Base-by-base conservation (phyloP, 2,113 vertebrate genomes). In the Oxygymnocypris stewartii region DNA sequence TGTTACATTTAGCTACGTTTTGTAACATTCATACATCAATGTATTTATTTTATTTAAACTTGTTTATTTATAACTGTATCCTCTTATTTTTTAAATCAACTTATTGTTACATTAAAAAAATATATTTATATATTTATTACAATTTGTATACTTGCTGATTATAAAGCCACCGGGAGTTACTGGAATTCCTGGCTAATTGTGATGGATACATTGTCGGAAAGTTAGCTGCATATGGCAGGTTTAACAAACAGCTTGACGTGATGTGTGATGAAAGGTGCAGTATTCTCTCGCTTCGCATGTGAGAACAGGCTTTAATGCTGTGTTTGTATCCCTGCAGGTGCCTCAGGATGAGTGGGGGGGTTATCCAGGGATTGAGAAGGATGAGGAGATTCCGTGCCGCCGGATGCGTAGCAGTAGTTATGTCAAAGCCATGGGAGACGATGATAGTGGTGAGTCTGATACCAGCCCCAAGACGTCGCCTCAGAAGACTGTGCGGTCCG, bases 351-450 rank as follows among this genome's bases (percentile, higher is more conserved):
- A 99, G 89, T 99, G 98, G 97, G 95, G 95, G 79, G 97, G 96
- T 85, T 99, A 97, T 89, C 97, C 97, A 8, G 92, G 94, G 0
- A 91, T 94, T 9, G 96, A 97, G 83, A 97, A 96, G 92, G 96
- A 98, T 0, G 97, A 98, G 16, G 98, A 98, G 92, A 99, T 99
- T 25, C 98, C 98, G 0, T 99, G 98, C 92, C 94, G 98, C 84
- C 94, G 98, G 88, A 99, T 99, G 98, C 93, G 98, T 49, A 99
- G 98, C 85, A 98, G 98, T 82, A 99, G 98, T 92, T 99, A 99
- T 73, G 98, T 99, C 89, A 99, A 99, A 94, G 98, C 98, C 89
- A 99, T 99, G 98, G 98, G 97, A 79, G 98, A 99, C 44, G 98
- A 98, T 87, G 98, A 99, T 90, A 99, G 97, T 6, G 98, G 96